phyloP scores from a whole-genome alignment of 2,888 invertebrate genomes.

The Oxyscelio sp. region DNA sequence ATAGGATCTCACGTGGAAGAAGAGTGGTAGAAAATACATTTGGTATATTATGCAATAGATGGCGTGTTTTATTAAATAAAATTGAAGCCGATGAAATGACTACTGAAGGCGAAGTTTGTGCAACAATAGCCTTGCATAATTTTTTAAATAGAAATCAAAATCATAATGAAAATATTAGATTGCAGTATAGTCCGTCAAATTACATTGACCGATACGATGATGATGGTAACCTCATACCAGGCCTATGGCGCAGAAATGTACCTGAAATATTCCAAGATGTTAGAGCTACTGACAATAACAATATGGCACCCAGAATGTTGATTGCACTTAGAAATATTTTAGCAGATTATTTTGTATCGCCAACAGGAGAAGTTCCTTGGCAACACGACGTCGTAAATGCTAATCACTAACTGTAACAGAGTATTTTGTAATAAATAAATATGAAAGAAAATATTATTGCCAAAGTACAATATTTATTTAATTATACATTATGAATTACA shows the following conservation, averaged over 20 bases:
- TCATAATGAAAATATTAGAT: background rate
- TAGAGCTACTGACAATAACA: background rate
- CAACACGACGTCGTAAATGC: slow-evolving; percentile 25
- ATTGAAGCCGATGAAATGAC: slow-evolving; percentile 41
- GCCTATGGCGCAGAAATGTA: slow-evolving; percentile 4
- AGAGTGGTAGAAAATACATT: slow-evolving; percentile 75
- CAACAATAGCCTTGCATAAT: slow-evolving; percentile 52
- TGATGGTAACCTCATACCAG: slow-evolving; percentile 24
- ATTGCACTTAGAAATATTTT: slow-evolving; percentile 18
- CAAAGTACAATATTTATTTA: no score
- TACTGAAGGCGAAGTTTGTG: slow-evolving; percentile 30
- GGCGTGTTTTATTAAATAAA: slow-evolving; percentile 61
- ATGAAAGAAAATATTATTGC: no score
- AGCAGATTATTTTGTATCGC: slow-evolving; percentile 33
- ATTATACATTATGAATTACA: no score
- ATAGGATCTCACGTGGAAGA: slow-evolving; percentile 69
- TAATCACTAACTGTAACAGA: no score
- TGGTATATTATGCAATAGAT: slow-evolving; percentile 70
- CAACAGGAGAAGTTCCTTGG: slow-evolving; percentile 53
- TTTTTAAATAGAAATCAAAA: slow-evolving; percentile 7
- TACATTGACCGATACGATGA: slow-evolving; percentile 30
- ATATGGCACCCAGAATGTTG: background rate
- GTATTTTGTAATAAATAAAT: no score
- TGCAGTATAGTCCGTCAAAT: slow-evolving; percentile 19
- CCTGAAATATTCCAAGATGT: background rate